Evolutionary conservation across 2,797 vertebrate genomes (phyloP).

Genomic region (Micropoecilia bifurca): DNA sequence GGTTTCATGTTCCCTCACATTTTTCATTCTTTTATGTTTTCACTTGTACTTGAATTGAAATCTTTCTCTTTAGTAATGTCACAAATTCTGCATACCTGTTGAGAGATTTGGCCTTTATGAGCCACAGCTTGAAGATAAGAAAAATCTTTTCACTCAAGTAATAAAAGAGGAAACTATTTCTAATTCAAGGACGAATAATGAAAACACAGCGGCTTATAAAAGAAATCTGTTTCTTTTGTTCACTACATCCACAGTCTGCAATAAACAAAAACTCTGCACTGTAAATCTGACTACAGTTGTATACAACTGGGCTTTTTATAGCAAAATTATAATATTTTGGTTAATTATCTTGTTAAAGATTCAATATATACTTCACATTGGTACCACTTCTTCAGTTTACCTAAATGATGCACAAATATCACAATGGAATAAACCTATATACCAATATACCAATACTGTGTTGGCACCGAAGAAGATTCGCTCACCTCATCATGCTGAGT

Average conservation of each 20-base stretch:
- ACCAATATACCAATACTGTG: neutral
- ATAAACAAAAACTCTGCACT: neutral
- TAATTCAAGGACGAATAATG: neutral
- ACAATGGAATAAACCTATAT: neutral
- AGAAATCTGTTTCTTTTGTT: too few relatives aligned
- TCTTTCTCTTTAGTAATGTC: conserved; percentile 4
- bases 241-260: neutral
- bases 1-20: conserved; percentile 16
- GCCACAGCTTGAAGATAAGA: conserved; percentile 3
- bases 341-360: neutral
- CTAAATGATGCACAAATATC: neutral
- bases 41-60: conserved; percentile 8
- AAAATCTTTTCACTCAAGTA: neutral
- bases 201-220: neutral
- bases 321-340: neutral
- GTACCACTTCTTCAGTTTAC: neutral
- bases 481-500: neutral
- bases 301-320: neutral
- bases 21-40: conserved; percentile 12
- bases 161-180: neutral
- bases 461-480: too few relatives aligned
- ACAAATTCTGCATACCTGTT: neutral
- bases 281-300: neutral
- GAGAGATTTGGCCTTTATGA: conserved; percentile 10
- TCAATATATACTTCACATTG: neutral